Conservation (phyloP, 2,797 vertebrate genomes). For the Anisognathus igniventris region DNA sequence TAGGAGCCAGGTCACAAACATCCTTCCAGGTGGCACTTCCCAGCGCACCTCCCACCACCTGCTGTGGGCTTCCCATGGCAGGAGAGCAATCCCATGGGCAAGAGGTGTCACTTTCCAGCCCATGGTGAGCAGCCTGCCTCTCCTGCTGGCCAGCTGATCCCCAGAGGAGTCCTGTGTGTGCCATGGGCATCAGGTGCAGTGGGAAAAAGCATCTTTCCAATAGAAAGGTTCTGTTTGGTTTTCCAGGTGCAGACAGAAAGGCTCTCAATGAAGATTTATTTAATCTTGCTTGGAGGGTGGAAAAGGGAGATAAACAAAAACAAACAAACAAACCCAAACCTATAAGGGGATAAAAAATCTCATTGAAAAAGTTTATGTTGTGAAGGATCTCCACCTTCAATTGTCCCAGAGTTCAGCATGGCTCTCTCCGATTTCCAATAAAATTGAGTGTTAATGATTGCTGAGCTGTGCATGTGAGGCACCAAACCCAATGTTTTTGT, state of each 20-base stretch:
- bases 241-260: background rate
- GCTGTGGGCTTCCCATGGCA: fast-evolving
- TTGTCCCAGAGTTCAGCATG: background rate
- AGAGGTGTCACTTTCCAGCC: background rate
- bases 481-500: background rate
- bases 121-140: fast-evolving
- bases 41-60: background rate
- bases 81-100: background rate
- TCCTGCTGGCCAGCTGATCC: background rate
- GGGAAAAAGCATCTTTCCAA: background rate
- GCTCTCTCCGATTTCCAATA: background rate
- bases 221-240: background rate
- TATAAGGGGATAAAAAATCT: background rate
- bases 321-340: background rate
- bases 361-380: background rate
- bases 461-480: background rate
- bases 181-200: background rate
- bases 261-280: background rate
- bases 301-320: background rate
- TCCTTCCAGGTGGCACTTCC: background rate
- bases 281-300: background rate
- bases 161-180: background rate
- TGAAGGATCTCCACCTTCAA: background rate
- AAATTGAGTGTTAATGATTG: background rate
- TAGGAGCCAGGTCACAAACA: background rate